phyloP scores from a whole-genome alignment of 2,797 vertebrate species.

The Rhinatrema bivittatum region DNA sequence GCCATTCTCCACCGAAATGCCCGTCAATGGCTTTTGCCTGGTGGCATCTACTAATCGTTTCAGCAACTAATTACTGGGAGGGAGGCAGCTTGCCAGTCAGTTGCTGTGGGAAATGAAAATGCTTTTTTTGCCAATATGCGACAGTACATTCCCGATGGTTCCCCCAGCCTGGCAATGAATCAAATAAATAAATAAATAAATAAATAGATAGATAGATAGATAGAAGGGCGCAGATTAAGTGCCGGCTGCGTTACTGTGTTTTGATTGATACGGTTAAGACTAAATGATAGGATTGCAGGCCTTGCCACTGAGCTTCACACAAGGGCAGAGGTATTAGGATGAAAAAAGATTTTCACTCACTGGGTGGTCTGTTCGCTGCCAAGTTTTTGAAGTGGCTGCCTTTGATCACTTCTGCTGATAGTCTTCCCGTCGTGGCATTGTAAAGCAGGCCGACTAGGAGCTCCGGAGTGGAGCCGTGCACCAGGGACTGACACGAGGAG shows the following conservation, averaged over 20 bases:
- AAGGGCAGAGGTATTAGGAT: conserved; percentile 42
- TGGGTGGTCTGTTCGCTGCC: conserved; percentile 93
- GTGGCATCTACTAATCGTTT: too few relatives aligned
- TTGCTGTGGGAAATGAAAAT: conserved; percentile 53
- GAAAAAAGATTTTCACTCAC: conserved; percentile 72
- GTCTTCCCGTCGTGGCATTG: conserved; percentile 92
- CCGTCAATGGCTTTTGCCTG: too few relatives aligned
- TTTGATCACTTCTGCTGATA: conserved; percentile 96
- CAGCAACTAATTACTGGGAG: too few relatives aligned
- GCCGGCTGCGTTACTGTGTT: conserved; percentile 44
- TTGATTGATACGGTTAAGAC: conserved; percentile 33
- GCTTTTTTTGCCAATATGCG: conserved; percentile 53
- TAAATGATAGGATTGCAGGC: conserved; percentile 43
- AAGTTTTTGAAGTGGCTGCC: conserved; percentile 98
- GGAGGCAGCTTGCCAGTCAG: conserved; percentile 52
- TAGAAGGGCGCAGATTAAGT: conserved; percentile 57
- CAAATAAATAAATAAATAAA: too few relatives aligned
- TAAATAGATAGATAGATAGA: too few relatives aligned
- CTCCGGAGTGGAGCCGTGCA: conserved; percentile 82
- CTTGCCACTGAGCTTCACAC: conserved; percentile 17
- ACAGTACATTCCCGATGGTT: conserved; percentile 54
- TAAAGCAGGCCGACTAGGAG: conserved; percentile 92
- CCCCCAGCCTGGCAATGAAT: too few relatives aligned
- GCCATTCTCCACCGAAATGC: too few relatives aligned
- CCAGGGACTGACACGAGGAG: conserved; percentile 91